Conservation (phyloP, 1,140 invertebrate species). For the Chrysopa pallens region DNA sequence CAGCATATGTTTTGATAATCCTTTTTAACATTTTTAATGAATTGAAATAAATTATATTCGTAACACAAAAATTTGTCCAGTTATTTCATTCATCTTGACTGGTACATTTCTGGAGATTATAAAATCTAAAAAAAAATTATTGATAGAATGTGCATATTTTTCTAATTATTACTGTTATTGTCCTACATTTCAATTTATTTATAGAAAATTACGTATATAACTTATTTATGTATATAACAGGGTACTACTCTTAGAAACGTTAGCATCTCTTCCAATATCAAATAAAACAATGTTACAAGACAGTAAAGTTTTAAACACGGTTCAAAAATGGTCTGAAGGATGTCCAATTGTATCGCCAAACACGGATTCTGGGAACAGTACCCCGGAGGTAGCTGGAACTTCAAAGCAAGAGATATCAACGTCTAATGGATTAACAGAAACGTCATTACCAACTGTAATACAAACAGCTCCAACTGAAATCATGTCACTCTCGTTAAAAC, state of each 20-base stretch:
- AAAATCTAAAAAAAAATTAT: no score
- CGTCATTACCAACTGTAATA: neutral
- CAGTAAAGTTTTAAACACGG: constrained; percentile 67
- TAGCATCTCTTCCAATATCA: constrained; percentile 70
- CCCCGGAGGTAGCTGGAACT: constrained; percentile 15
- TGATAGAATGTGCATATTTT: no score
- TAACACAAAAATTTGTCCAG: no score
- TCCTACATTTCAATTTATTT: no score
- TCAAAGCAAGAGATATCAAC: constrained; percentile 3
- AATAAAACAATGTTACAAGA: constrained; percentile 87
- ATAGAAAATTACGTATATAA: no score
- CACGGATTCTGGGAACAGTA: constrained; percentile 22
- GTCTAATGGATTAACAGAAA: constrained; percentile 4
- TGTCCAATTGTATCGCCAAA: constrained; percentile 22
- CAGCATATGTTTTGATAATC: no score
- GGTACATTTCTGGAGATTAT: no score
- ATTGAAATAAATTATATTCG: no score
- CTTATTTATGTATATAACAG: constrained; percentile 26
- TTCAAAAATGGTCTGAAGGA: constrained; percentile 56
- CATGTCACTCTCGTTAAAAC: constrained; percentile 37
- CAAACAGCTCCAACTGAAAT: constrained; percentile 21
- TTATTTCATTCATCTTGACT: no score
- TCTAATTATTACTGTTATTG: no score
- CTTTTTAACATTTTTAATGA: no score
- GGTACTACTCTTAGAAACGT: constrained; percentile 55